Base-by-base conservation (phyloP, 1,140 invertebrate genomes). In the Cecropterus lyciades region DNA sequence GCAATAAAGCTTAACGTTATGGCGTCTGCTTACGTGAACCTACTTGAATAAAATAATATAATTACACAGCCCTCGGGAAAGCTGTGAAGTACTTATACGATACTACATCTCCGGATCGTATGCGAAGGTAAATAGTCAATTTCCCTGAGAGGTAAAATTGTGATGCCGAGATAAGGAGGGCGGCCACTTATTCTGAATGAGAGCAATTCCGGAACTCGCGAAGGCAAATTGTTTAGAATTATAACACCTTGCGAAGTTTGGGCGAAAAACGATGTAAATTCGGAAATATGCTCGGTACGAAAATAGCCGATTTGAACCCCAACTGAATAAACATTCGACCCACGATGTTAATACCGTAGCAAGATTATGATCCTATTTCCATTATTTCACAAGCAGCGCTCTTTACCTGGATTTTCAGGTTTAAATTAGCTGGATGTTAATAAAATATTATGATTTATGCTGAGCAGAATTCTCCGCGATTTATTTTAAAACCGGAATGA, bases 91-190 rank as follows among this genome's bases (percentile, higher is more conserved):
- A 45, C 55, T 57, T 7, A 56, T 55, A 57, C 40, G 40, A 45
- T 45, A 24, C 40, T 45, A 11, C 40, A 24, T 57, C 40, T 45
- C n/a, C 55, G 20, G 55, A 57, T 57, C 57, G 65, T 70, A 70
- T 69, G 53, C 53, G 68, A 68, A 76, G 69, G 73, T 73, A 77
- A 72, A 77, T 77, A 73, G 75, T 73, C 69, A 77, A 77, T 77
- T 74, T 74, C 57, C 55, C 62, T 67, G 56, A 69, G 71, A 77
- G 68, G 63, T 65, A 52, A 74, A 74, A 77, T 74, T 77, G 60
- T 68, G 75, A 77, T 77, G 69, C 67, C 62, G 69, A 43, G 40
- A 43, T 43, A 43, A 43, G 40, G 11, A 43, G 55, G 63, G 59
- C 52, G 42, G 72, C 63, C 71, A 69, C 72, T 74, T 74, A 74